Base-by-base conservation (phyloP, 2,888 invertebrate species). In the Bimastos eiseni region DNA sequence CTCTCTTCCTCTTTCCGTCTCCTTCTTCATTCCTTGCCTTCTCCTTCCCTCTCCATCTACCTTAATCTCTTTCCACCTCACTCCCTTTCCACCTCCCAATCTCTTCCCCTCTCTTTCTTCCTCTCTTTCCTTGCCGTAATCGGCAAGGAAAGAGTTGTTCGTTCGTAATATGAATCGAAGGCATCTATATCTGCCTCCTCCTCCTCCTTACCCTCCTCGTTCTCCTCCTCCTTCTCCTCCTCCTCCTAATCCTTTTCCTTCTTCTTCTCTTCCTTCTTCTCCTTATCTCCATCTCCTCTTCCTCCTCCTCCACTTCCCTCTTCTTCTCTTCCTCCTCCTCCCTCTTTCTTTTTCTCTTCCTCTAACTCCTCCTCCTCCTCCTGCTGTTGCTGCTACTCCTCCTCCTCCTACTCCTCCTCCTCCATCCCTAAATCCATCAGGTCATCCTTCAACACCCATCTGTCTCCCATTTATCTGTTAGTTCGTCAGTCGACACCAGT, bases 361-460 rank as follows among this genome's bases (percentile, higher is more conserved):
- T 15, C 24, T n/a, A n/a, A n/a, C n/a, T n/a, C n/a, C n/a, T n/a
- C n/a, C n/a, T 33, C 84, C 34, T 36, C 34, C 1, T 33, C 21
- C 13, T 11, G 33, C 21, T 17, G 11, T 84, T 15, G 19, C 5
- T 84, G 19, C 84, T 86, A 24, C 37, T 15, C 36, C 1, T 8
- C 86, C 36, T 5, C 1, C 19, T 86, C n/a, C 34, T 30, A 5
- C n/a, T 30, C 83, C 30, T 70, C 70, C 70, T 70, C 30, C 30
- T 70, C 70, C 70, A 70, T 70, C 70, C n/a, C 11, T 70, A 70
- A 70, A 70, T 70, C 70, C n/a, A 70, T 70, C 70, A n/a, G n/a
- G 70, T 70, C 70, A 70, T 70, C 70, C 70, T 70, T 70, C 70
- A 70, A 70, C 70, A n/a, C 70, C 70, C 70, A 70, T 70, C 70